Evolutionary conservation across 1,140 invertebrate species (phyloP).

Genomic region (Drosophila rufa): DNA sequence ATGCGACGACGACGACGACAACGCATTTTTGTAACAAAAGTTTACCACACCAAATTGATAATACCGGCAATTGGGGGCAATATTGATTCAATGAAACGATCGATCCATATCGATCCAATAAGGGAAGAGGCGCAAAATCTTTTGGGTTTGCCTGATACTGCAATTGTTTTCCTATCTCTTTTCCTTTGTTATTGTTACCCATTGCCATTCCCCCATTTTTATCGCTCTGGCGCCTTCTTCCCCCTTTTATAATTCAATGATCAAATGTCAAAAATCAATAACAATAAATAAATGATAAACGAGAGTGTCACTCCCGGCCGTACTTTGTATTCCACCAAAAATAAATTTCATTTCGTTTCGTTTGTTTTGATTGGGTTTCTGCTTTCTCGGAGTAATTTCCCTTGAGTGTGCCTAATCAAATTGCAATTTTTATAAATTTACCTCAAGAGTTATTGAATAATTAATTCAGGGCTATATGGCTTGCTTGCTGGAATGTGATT

Average conservation of each 20-base stretch:
- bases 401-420: constrained; percentile 68
- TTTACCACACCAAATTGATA: constrained; percentile 35
- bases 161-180: constrained; percentile 30
- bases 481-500: constrained; percentile 33
- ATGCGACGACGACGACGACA: constrained; percentile 6
- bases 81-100: constrained; percentile 43
- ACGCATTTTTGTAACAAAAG: constrained; percentile 38
- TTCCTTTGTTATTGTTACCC: constrained; percentile 8
- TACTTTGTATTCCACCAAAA: constrained; percentile 72
- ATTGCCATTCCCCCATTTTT: constrained; percentile 47
- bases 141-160: constrained; percentile 32
- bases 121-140: constrained; percentile 12
- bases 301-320: constrained; percentile 58
- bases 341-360: constrained; percentile 34
- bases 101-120: constrained; percentile 34
- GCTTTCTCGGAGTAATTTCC: constrained; percentile 35
- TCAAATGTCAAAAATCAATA: constrained; percentile 84
- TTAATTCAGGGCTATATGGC: constrained; percentile 46
- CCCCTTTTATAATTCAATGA: constrained; percentile 73
- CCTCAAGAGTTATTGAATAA: constrained; percentile 59
- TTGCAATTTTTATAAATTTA: constrained; percentile 81
- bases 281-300: constrained; percentile 83
- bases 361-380: constrained; percentile 37
- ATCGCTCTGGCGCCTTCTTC: constrained; percentile 16
- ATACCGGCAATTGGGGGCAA: constrained; percentile 34